These are phyloP conservation scores for Drosophila navojoa DNA, from an alignment of 1,140 invertebrate genomes.

Conservation along the genomic window DNA sequence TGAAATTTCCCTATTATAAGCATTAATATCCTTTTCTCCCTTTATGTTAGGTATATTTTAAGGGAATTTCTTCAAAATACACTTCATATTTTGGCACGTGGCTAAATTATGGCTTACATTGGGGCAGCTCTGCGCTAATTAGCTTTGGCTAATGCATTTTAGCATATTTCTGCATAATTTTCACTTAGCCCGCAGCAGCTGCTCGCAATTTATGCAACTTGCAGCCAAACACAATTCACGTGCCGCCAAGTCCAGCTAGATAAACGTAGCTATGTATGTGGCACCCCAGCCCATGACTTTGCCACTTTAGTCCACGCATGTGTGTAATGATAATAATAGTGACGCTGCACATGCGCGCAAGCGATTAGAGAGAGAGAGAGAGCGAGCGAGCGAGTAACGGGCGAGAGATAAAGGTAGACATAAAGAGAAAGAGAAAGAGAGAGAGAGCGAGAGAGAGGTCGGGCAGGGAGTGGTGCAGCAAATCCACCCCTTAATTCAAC, in stretches of 20 bases:
- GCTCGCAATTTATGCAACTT: conserved; percentile 54
- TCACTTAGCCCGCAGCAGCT: conserved; percentile 54
- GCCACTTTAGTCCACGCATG: conserved; percentile 48
- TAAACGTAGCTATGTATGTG: neutral
- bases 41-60: too few relatives aligned
- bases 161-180: conserved; percentile 35
- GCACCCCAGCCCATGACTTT: conserved; percentile 55
- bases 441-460: conserved; percentile 4
- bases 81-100: conserved; percentile 39
- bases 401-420: conserved; percentile 1
- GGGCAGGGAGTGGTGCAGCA: neutral
- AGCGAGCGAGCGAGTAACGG: conserved; percentile 64
- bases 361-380: conserved; percentile 66
- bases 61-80: too few relatives aligned
- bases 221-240: conserved; percentile 68
- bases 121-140: conserved; percentile 59
- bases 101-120: conserved; percentile 10
- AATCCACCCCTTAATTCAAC: conserved; percentile 59
- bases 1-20: conserved; percentile 11
- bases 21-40: too few relatives aligned
- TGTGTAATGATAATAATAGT: conserved; percentile 75
- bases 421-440: neutral
- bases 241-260: conserved; percentile 54
- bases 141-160: conserved; percentile 39
- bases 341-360: conserved; percentile 79